These are phyloP conservation scores for Melanotaenia maccullochi DNA, from an alignment of 2,797 vertebrate genomes.

Conservation along the genomic window DNA sequence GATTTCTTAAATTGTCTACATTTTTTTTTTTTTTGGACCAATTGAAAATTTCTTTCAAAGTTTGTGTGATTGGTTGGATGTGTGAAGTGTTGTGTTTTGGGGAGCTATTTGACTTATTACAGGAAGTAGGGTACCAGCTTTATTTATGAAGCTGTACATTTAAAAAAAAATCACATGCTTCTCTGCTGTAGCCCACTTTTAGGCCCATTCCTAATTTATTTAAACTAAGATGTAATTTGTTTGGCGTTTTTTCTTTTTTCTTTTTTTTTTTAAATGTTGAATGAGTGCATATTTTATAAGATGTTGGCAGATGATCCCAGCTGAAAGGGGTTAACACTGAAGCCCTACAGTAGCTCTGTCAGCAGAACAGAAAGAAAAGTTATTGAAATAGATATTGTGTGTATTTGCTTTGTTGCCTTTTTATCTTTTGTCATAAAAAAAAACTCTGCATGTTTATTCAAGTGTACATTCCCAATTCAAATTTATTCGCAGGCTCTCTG, in stretches of 20 bases:
- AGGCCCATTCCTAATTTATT: slow-evolving; percentile 8
- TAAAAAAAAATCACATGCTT: neutral
- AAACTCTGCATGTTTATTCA: slow-evolving; percentile 28
- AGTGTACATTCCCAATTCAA: slow-evolving; percentile 61
- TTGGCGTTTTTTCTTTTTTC: slow-evolving; percentile 4
- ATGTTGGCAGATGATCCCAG: slow-evolving; percentile 2
- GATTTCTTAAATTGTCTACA: neutral
- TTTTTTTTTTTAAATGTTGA: slow-evolving; percentile 16
- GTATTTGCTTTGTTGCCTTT: slow-evolving; percentile 69
- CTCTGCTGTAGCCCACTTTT: neutral
- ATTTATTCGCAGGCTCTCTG: slow-evolving; percentile 24
- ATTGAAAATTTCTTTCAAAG: slow-evolving; percentile 25
- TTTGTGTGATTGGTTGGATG: slow-evolving; percentile 42
- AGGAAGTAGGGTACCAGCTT: slow-evolving; percentile 15
- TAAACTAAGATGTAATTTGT: slow-evolving; percentile 16
- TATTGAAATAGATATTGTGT: slow-evolving; percentile 38
- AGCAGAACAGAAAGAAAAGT: slow-evolving; percentile 34
- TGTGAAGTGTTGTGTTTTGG: slow-evolving; percentile 40
- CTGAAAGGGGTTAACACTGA: slow-evolving; percentile 23
- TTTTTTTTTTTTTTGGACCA: slow-evolving; percentile 1
- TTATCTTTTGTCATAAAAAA: slow-evolving; percentile 29
- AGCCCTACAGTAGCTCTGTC: slow-evolving; percentile 50
- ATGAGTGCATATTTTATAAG: slow-evolving; percentile 39
- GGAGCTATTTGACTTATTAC: slow-evolving; percentile 17
- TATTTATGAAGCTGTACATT: slow-evolving; percentile 13